These are phyloP conservation scores for Diphyllodes magnificus DNA, from an alignment of 2,113 vertebrate genomes.

Conservation along the genomic window DNA sequence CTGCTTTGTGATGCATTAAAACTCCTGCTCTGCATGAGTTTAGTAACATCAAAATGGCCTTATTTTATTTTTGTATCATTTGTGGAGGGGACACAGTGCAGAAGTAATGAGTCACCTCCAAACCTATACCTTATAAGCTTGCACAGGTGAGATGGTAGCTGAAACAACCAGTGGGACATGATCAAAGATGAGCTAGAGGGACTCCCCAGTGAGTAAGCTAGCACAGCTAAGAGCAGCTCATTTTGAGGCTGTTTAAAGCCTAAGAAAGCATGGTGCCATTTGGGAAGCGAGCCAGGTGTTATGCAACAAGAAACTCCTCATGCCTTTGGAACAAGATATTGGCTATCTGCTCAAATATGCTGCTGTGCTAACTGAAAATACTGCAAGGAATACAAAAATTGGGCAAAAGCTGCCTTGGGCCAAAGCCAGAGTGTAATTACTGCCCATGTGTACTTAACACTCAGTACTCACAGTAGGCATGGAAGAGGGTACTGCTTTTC, in stretches of 20 bases:
- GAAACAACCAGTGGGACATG: neutral
- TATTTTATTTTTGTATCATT: neutral
- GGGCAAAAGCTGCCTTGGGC: neutral
- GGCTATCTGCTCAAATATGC: neutral
- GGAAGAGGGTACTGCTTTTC: neutral
- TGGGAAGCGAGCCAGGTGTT: slow-evolving; percentile 28
- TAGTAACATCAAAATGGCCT: neutral
- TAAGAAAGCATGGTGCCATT: slow-evolving; percentile 5
- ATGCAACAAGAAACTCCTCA: slow-evolving; percentile 26
- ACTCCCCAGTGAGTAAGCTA: neutral
- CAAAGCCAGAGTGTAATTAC: neutral
- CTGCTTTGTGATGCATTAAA: neutral
- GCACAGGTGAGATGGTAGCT: neutral
- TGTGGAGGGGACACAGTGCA: neutral
- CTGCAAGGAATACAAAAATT: neutral
- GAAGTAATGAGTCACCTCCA: slow-evolving; percentile 15
- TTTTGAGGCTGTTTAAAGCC: slow-evolving; percentile 37
- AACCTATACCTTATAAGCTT: neutral
- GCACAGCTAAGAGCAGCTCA: neutral
- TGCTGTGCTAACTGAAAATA: neutral
- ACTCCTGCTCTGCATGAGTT: neutral
- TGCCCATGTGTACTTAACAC: neutral
- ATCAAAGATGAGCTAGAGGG: neutral
- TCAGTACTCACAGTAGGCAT: neutral
- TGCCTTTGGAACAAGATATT: neutral